phyloP scores from a whole-genome alignment of 2,113 vertebrate genomes.

The Theropithecus gelada region DNA sequence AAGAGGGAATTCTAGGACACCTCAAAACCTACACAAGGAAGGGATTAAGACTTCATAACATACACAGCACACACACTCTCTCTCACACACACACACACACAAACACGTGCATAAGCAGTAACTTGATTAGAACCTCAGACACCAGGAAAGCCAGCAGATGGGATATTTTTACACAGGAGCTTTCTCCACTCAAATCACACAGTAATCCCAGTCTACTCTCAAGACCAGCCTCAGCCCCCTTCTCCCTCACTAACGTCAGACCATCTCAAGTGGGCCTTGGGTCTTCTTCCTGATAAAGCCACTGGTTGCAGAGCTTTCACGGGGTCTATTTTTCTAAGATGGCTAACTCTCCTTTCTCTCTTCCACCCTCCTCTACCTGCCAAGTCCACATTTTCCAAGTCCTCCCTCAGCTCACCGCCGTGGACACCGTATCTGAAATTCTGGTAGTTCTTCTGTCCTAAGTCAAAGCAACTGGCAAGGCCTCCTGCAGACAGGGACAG shows the following conservation, averaged over 20 bases:
- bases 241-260: not conserved
- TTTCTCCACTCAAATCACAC: conserved; percentile 19
- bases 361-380: not conserved
- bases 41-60: not conserved
- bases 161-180: conserved; percentile 19
- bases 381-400: not conserved
- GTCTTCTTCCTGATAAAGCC: not conserved
- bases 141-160: not conserved
- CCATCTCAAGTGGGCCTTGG: not conserved
- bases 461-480: conserved; percentile 31
- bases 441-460: not conserved
- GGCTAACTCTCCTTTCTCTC: not conserved
- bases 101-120: not conserved
- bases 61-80: not conserved
- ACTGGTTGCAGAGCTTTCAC: not conserved
- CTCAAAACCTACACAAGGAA: conserved; percentile 19
- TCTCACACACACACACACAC: no score
- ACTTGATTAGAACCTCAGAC: conserved; percentile 2
- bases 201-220: not conserved
- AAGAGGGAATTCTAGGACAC: not conserved
- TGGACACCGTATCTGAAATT: not conserved
- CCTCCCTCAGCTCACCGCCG: not conserved
- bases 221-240: not conserved
- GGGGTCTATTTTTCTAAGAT: not conserved
- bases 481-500: not conserved